Conservation (phyloP, 2,113 vertebrate genomes). For the Pluvialis apricaria region DNA sequence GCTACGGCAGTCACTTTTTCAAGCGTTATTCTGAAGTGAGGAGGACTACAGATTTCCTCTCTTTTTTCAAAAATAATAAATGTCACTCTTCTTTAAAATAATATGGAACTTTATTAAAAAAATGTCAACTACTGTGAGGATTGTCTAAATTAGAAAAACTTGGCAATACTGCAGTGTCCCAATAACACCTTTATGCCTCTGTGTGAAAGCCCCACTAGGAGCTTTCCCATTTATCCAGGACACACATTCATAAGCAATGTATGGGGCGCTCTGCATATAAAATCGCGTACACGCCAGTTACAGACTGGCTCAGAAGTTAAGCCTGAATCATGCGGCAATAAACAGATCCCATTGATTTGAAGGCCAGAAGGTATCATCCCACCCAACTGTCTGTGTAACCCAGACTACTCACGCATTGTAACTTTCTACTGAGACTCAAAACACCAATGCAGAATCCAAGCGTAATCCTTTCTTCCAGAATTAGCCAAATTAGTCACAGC, state of each 20-base stretch:
- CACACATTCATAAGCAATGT: not conserved
- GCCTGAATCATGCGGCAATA: not conserved
- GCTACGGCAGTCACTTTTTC: not conserved
- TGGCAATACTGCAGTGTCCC: not conserved
- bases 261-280: conserved; percentile 9
- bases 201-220: conserved; percentile 19
- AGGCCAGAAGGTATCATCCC: conserved; percentile 51
- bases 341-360: conserved; percentile 16
- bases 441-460: conserved; percentile 53
- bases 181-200: not conserved
- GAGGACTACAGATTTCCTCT: not conserved
- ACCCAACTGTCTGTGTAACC: conserved; percentile 23
- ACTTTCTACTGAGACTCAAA: conserved; percentile 53
- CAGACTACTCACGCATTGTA: conserved; percentile 55
- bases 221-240: conserved; percentile 15
- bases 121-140: not conserved
- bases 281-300: not conserved
- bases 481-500: conserved; percentile 64
- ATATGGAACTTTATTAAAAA: not conserved
- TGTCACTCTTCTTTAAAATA: not conserved
- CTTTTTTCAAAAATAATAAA: not conserved
- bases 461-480: conserved; percentile 57
- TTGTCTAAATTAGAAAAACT: not conserved
- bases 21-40: not conserved
- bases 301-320: conserved; percentile 7